A percentile compares a stretch with the other conserved stretches of the same genome.
These are phyloP conservation scores for Micrasema longulum DNA, from an alignment of 1,140 invertebrate genomes.

Conservation along the genomic window DNA sequence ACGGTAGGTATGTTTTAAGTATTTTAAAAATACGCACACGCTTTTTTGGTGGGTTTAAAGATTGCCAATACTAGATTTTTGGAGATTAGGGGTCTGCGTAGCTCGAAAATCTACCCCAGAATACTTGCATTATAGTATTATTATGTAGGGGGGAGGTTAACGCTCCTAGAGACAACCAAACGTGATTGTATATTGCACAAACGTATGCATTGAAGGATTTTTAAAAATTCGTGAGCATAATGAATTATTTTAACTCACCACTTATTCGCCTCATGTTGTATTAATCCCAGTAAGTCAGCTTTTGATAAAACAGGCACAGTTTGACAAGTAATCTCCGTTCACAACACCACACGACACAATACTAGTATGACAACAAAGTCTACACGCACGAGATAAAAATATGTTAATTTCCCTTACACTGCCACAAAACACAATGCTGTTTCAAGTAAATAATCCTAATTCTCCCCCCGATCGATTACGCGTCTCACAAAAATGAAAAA, in stretches of 20 bases:
- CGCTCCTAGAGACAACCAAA: too few relatives aligned
- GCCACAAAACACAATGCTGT: constrained; percentile 16
- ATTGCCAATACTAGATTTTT: too few relatives aligned
- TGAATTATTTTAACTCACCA: constrained; percentile 4
- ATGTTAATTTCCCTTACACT: neutral
- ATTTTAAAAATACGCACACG: too few relatives aligned
- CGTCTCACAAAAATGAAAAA: constrained; percentile 21
- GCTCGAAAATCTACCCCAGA: too few relatives aligned
- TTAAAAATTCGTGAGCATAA: too few relatives aligned
- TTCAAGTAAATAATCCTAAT: neutral
- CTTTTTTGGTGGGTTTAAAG: too few relatives aligned
- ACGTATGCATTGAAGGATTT: too few relatives aligned
- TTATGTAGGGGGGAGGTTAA: too few relatives aligned
- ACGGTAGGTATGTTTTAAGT: too few relatives aligned
- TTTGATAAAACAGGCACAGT: constrained; percentile 11
- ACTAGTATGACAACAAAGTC: constrained; percentile 32
- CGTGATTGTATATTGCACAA: too few relatives aligned
- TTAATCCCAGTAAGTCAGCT: constrained; percentile 2
- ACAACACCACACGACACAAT: constrained; percentile 26
- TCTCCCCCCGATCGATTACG: constrained; percentile 12
- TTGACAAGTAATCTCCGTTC: constrained; percentile 28
- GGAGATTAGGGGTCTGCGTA: too few relatives aligned
- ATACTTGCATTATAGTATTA: too few relatives aligned
- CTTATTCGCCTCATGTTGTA: constrained; percentile 37
- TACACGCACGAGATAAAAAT: constrained; percentile 4